A percentile compares a stretch with the other conserved stretches of the same genome.
Evolutionary conservation across 2,888 invertebrate species (phyloP).

Genomic region (Keiferia lycopersicella): DNA sequence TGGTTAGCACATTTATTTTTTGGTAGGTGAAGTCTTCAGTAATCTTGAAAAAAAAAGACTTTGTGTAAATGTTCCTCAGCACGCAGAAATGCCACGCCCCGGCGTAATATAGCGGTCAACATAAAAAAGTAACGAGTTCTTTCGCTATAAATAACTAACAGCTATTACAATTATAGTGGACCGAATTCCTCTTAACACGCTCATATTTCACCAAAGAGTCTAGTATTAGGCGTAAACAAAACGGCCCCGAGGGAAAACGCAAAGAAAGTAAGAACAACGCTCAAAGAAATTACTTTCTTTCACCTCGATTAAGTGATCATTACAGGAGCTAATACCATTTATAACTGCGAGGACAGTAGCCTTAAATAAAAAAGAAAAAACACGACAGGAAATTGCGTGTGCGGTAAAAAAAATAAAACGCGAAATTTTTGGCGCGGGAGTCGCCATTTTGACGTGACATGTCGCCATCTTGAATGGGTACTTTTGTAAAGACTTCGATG

Average conservation of each 20-base stretch:
- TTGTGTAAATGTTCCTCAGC: constrained; percentile 10
- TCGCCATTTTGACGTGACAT: constrained; percentile 59
- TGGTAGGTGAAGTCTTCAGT: no score
- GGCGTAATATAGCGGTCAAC: constrained; percentile 75
- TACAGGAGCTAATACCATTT: constrained; percentile 66
- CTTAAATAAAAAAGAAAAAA: constrained; percentile 49
- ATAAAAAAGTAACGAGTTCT: constrained; percentile 72
- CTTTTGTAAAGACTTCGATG: constrained; percentile 63
- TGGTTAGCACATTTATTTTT: no score
- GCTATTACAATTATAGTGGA: constrained; percentile 73
- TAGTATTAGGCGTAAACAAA: constrained; percentile 65
- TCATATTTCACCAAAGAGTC: constrained; percentile 70
- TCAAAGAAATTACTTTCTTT: constrained; percentile 60
- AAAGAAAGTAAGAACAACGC: constrained; percentile 44
- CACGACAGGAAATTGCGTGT: constrained; percentile 66
- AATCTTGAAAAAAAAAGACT: neutral
- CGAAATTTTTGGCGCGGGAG: constrained; percentile 50
- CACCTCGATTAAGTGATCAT: constrained; percentile 73
- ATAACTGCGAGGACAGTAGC: constrained; percentile 49
- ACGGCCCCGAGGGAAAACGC: constrained; percentile 43
- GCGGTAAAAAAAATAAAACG: constrained; percentile 57
- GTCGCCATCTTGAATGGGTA: constrained; percentile 59
- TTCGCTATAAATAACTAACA: constrained; percentile 69
- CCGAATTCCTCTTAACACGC: constrained; percentile 75
- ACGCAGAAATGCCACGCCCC: constrained; percentile 55